Evolutionary conservation across 1,140 invertebrate genomes (phyloP).

Genomic region (Sesamia nonagrioides): DNA sequence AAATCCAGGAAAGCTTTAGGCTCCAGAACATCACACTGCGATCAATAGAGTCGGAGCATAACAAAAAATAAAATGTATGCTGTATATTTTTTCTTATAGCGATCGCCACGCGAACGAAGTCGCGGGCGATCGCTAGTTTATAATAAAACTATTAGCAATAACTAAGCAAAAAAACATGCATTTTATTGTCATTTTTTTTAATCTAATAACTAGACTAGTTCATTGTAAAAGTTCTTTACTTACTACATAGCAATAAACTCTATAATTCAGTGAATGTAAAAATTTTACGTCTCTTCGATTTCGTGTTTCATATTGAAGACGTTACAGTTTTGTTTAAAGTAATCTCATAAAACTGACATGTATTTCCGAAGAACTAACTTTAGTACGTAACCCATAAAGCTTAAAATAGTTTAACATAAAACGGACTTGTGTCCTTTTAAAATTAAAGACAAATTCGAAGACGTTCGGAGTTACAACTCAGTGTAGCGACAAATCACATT

Average conservation of each 20-base stretch:
- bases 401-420: background rate
- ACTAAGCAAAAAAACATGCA: conserved; percentile 53
- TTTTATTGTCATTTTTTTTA: no score
- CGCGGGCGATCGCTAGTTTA: no score
- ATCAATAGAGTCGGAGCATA: no score
- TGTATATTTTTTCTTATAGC: no score
- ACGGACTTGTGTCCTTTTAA: background rate
- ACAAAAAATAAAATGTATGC: no score
- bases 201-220: background rate
- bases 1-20: no score
- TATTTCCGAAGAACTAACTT: background rate
- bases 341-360: no score
- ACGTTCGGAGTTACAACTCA: conserved; percentile 51
- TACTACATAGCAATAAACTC: background rate
- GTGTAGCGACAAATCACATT: conserved; percentile 64
- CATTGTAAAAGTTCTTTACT: background rate
- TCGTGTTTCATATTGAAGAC: background rate
- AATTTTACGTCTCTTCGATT: background rate
- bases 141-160: conserved; percentile 61
- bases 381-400: background rate
- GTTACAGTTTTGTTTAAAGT: no score
- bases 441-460: conserved; percentile 51
- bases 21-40: no score
- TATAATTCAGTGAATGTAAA: background rate
- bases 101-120: no score